A percentile compares a stretch with the other conserved stretches of the same genome.
Conservation (phyloP, 2,113 vertebrate species). For the Sapayoa aenigma region DNA sequence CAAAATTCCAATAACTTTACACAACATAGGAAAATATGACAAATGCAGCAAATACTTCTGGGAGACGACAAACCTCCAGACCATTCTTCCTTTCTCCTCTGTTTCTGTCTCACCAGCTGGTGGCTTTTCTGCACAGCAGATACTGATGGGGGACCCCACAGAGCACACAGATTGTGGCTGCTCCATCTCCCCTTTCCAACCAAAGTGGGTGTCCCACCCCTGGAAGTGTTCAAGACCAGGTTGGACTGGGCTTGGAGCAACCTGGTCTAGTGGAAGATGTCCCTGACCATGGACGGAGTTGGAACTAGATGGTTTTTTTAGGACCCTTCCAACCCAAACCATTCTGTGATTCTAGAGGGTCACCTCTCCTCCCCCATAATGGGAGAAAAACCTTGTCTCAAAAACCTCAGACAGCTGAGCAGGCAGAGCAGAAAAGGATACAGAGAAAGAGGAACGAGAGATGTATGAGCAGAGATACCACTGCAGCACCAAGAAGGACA, state of each 20-base stretch:
- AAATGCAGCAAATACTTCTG: not conserved
- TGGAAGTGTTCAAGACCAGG: not conserved
- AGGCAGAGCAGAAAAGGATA: not conserved
- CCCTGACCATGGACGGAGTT: not conserved
- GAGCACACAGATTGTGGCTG: not conserved
- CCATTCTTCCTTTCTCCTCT: not conserved
- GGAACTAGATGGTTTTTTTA: not conserved
- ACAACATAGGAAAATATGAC: not conserved
- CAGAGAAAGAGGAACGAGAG: not conserved
- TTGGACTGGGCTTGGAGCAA: not conserved
- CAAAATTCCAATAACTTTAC: not conserved
- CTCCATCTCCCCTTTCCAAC: not conserved
- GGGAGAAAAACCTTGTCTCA: not conserved
- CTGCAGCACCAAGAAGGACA: not conserved
- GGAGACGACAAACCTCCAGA: not conserved
- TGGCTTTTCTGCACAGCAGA: not conserved
- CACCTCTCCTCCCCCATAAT: not conserved
- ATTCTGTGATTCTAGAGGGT: not conserved
- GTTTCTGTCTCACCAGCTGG: not conserved
- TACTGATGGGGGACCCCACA: accelerated
- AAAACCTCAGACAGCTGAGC: not conserved
- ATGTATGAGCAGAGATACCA: not conserved
- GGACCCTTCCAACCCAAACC: not conserved
- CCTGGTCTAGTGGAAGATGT: not conserved
- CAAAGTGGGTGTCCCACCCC: not conserved